Evolutionary conservation across 2,888 invertebrate species (phyloP).

Genomic region (Lasioglossum malachurum): DNA sequence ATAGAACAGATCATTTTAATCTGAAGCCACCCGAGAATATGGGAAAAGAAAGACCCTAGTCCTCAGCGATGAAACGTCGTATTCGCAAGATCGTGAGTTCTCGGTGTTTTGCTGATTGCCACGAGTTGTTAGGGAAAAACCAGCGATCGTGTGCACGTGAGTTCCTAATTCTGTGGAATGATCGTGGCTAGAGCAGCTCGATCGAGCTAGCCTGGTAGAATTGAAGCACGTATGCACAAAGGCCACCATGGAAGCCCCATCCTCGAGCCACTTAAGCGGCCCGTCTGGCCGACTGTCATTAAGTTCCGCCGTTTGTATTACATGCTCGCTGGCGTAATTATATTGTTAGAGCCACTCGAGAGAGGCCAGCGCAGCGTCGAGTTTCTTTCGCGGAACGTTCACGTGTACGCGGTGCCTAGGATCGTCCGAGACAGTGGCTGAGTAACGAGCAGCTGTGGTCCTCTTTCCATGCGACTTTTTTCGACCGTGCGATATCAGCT

Average conservation of each 20-base stretch:
- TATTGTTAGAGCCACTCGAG: slow-evolving; percentile 65
- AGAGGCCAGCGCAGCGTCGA: slow-evolving; percentile 38
- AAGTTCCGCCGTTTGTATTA: slow-evolving; percentile 61
- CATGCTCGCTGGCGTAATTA: slow-evolving; percentile 65
- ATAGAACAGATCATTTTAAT: not conserved
- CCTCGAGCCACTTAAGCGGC: slow-evolving; percentile 48
- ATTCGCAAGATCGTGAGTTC: not conserved
- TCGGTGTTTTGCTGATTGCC: not conserved
- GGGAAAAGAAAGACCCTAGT: not conserved
- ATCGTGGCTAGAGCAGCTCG: not conserved
- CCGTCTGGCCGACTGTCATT: slow-evolving; percentile 51
- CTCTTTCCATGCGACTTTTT: slow-evolving; percentile 27
- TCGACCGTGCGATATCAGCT: slow-evolving; percentile 22
- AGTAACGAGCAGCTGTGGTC: slow-evolving; percentile 55
- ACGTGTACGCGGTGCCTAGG: slow-evolving; percentile 1
- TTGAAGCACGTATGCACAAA: slow-evolving; percentile 14
- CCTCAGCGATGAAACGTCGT: not conserved
- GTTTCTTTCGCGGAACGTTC: slow-evolving; percentile 46
- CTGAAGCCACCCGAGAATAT: not conserved
- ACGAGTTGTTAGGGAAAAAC: not conserved
- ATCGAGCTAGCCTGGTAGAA: slow-evolving; percentile 9
- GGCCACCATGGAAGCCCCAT: slow-evolving; percentile 20
- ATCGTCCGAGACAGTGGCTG: not conserved
- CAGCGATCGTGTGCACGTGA: not conserved
- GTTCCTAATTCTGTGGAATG: slow-evolving; percentile 16